phyloP scores from a whole-genome alignment of 2,113 vertebrate genomes.

The Scortum barcoo region DNA sequence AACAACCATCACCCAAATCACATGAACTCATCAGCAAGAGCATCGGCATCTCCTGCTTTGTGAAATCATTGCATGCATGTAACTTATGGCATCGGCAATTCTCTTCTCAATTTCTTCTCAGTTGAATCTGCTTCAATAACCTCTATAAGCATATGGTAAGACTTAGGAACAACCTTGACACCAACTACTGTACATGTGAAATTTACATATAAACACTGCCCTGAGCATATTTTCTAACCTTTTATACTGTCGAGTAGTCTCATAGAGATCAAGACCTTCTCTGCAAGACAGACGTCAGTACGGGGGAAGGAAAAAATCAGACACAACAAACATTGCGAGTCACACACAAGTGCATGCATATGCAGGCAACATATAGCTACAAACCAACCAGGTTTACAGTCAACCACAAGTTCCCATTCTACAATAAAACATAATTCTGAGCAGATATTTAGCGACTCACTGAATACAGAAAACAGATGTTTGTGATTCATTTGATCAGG shows the following conservation, averaged over 20 bases:
- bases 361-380: background rate
- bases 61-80: background rate
- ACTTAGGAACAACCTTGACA: background rate
- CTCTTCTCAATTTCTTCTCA: no score
- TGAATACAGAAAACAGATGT: background rate
- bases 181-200: background rate
- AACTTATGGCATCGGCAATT: background rate
- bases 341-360: background rate
- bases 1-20: background rate
- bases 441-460: background rate
- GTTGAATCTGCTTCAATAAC: no score
- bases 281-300: background rate
- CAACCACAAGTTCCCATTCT: background rate
- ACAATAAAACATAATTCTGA: background rate
- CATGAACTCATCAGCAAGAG: background rate
- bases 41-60: background rate
- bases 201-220: background rate
- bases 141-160: background rate
- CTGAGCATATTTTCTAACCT: background rate
- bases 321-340: background rate
- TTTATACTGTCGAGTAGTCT: background rate
- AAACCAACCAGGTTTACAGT: background rate
- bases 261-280: background rate
- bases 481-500: background rate
- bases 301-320: background rate